Conservation (phyloP, 1,140 invertebrate genomes). For the Cardiocondyla obscurior region DNA sequence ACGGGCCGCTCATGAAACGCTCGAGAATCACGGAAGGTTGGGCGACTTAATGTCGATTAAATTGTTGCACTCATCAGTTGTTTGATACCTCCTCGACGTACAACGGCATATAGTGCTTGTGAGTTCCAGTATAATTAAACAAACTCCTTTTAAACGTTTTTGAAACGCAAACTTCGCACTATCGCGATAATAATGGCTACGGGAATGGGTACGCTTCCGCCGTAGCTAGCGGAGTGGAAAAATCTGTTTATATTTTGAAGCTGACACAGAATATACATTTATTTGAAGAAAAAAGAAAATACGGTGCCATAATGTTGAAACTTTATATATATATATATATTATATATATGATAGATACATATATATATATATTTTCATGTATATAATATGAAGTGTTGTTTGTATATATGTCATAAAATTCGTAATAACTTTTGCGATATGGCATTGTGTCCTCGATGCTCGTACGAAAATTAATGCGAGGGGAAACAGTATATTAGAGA, state of each 20-base stretch:
- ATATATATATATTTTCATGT: slow-evolving; percentile 81
- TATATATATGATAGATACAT: slow-evolving; percentile 74
- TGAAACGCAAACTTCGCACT: slow-evolving; percentile 49
- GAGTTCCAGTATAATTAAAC: slow-evolving; percentile 60
- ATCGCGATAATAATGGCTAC: slow-evolving; percentile 23
- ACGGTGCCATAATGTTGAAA: slow-evolving; percentile 82
- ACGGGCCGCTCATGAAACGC: slow-evolving; percentile 91
- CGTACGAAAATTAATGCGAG: slow-evolving; percentile 47
- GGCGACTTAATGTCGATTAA: slow-evolving; percentile 88
- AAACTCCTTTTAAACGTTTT: slow-evolving; percentile 60
- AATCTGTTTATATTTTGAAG: slow-evolving; percentile 76
- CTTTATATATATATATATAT: slow-evolving; percentile 80
- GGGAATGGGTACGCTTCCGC: slow-evolving; percentile 20
- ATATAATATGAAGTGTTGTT: slow-evolving; percentile 83
- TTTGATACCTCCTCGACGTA: slow-evolving; percentile 73
- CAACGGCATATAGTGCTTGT: slow-evolving; percentile 74
- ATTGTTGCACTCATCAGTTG: slow-evolving; percentile 63
- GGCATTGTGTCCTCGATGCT: slow-evolving; percentile 68
- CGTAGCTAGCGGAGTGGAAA: slow-evolving; percentile 42
- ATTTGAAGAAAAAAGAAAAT: slow-evolving; percentile 73
- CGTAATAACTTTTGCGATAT: slow-evolving; percentile 74
- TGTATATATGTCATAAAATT: slow-evolving; percentile 82
- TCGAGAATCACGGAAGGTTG: slow-evolving; percentile 92
- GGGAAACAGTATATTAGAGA: slow-evolving; percentile 57
- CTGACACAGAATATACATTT: slow-evolving; percentile 67